phyloP scores from a whole-genome alignment of 2,888 invertebrate genomes.

The Chrysodeixis includens region DNA sequence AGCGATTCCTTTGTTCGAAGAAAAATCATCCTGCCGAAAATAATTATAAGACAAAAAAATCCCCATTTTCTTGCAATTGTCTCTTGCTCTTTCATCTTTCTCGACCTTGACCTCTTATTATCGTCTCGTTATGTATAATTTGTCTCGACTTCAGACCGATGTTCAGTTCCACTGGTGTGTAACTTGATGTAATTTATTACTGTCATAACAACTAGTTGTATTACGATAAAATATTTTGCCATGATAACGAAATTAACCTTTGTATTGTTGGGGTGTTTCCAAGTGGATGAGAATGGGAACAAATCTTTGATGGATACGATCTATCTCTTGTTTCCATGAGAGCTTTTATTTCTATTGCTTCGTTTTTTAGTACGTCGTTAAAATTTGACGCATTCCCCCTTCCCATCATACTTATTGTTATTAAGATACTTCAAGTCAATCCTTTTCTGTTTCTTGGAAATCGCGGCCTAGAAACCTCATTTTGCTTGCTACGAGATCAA shows the following conservation, averaged over 20 bases:
- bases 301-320: slow-evolving; percentile 18
- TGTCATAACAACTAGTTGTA: slow-evolving; percentile 27
- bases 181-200: slow-evolving; percentile 49
- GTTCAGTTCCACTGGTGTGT: slow-evolving; percentile 46
- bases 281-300: slow-evolving; percentile 14
- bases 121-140: slow-evolving; percentile 53
- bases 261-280: slow-evolving; percentile 16
- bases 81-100: slow-evolving; percentile 39
- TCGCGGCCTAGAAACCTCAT: slow-evolving; percentile 7
- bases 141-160: slow-evolving; percentile 52
- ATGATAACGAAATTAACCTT: slow-evolving; percentile 21
- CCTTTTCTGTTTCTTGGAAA: neutral
- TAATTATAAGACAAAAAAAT: slow-evolving; percentile 53
- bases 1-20: slow-evolving; percentile 43
- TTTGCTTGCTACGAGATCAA: neutral
- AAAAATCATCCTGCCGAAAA: slow-evolving; percentile 47
- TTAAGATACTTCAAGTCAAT: neutral
- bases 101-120: slow-evolving; percentile 53
- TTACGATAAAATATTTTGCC: slow-evolving; percentile 18
- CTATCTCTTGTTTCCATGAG: neutral
- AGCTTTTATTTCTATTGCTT: neutral
- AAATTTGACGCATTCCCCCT: neutral
- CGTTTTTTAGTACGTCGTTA: neutral
- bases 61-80: slow-evolving; percentile 56
- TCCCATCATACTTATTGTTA: neutral